Evolutionary conservation across 23 tunicate genomes (phyloP).

Genomic region (Ascidia mentula): DNA sequence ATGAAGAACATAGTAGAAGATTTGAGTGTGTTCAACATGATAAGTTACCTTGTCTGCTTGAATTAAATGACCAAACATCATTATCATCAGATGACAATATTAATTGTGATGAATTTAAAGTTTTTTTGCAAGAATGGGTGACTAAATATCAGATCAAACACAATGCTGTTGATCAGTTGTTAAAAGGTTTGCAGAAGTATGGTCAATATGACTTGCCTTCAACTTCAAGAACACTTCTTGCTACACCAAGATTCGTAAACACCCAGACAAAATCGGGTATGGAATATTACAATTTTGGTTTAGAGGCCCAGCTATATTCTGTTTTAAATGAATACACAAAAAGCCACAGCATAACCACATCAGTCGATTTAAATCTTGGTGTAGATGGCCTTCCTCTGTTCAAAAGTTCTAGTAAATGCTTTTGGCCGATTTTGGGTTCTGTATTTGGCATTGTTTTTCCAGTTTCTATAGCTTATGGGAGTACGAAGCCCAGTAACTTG

Average conservation of each 20-base stretch:
- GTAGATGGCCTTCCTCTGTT: conserved; percentile 52
- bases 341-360: background rate
- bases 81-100: background rate
- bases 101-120: background rate
- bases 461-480: too few relatives aligned
- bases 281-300: background rate
- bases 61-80: background rate
- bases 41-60: too few relatives aligned
- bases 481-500: too few relatives aligned
- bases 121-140: background rate
- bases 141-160: background rate
- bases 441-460: too few relatives aligned
- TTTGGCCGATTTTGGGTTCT: conserved; percentile 45
- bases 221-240: too few relatives aligned
- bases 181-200: too few relatives aligned
- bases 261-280: background rate
- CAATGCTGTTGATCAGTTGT: conserved; percentile 4
- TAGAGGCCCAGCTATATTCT: background rate
- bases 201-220: background rate
- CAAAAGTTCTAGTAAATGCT: conserved; percentile 16
- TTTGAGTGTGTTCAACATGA: too few relatives aligned
- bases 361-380: background rate
- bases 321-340: background rate
- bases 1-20: too few relatives aligned
- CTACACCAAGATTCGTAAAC: background rate